Percentiles rank a stretch among this genome's conserved stretches.
phyloP scores from a whole-genome alignment of 1,140 invertebrate genomes.

The Eriosoma lanigerum region DNA sequence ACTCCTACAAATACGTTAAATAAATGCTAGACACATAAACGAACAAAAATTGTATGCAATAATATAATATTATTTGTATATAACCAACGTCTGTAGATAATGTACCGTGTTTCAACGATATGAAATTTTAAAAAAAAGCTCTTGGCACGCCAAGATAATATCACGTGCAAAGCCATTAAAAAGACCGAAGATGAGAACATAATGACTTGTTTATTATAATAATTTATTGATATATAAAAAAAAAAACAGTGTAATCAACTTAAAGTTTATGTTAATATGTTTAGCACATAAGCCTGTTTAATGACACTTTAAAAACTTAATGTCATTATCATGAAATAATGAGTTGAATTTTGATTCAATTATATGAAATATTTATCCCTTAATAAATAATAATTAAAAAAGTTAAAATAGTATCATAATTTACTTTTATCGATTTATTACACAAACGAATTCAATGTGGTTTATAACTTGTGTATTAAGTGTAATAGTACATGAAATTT shows the following conservation, averaged over 20 bases:
- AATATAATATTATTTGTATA: no score
- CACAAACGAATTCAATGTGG: no score
- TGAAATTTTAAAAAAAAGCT: background rate
- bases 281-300: background rate
- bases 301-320: background rate
- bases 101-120: conserved; percentile 4
- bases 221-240: background rate
- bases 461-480: no score
- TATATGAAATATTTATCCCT: no score
- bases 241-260: background rate
- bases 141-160: conserved; percentile 7
- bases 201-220: background rate
- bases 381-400: no score
- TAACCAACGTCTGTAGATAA: conserved; percentile 15
- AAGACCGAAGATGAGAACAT: background rate
- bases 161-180: background rate
- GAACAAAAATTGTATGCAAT: no score
- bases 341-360: background rate
- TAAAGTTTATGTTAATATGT: conserved; percentile 15
- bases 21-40: no score
- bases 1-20: no score
- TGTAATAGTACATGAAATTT: no score
- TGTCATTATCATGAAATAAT: background rate
- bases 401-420: no score
- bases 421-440: no score